These are phyloP conservation scores for Tinamus major DNA, from an alignment of 2,797 vertebrate genomes.

Conservation along the genomic window DNA sequence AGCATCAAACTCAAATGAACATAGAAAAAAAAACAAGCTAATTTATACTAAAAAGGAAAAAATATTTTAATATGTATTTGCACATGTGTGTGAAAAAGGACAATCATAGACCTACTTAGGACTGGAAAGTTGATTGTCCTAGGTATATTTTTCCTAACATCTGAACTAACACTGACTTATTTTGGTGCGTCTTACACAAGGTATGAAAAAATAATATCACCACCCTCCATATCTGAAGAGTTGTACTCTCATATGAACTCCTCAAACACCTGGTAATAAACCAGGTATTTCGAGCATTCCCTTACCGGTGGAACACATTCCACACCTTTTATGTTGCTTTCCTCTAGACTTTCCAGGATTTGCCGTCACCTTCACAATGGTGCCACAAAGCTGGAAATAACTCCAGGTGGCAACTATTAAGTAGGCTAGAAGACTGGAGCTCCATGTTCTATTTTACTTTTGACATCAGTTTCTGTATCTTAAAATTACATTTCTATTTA, in stretches of 20 bases:
- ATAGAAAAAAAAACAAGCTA: neutral
- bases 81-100: fast-evolving
- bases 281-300: neutral
- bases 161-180: neutral
- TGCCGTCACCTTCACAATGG: neutral
- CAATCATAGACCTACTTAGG: neutral
- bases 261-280: neutral
- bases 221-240: neutral
- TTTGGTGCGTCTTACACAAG: neutral
- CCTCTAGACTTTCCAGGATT: neutral
- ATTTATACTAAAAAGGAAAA: neutral
- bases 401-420: neutral
- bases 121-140: neutral
- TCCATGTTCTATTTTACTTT: neutral
- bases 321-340: neutral
- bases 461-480: neutral
- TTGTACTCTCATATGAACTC: neutral
- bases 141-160: neutral
- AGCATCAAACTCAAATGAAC: neutral
- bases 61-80: neutral
- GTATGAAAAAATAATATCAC: neutral
- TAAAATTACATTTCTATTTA: neutral
- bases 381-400: neutral
- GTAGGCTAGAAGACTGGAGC: neutral
- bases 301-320: neutral